phyloP scores from a whole-genome alignment of 1,140 invertebrate species.

The Diabrotica virgifera region DNA sequence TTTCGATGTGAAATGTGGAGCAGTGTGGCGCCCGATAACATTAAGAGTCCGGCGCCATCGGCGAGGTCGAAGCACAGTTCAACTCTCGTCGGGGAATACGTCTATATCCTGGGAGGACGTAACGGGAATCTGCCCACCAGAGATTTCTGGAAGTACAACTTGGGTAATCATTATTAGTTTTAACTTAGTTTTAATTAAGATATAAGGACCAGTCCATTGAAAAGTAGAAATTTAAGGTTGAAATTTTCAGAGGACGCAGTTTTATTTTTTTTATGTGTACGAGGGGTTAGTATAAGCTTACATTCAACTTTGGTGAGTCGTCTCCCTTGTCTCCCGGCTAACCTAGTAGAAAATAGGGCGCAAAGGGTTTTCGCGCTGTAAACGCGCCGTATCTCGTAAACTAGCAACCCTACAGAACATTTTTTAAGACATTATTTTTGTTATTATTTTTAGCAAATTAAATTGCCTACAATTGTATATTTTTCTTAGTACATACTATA shows the following conservation, averaged over 20 bases:
- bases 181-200: no score
- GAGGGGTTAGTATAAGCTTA: neutral
- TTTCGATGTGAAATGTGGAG: constrained; percentile 54
- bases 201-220: no score
- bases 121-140: constrained; percentile 78
- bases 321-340: neutral
- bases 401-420: no score
- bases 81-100: constrained; percentile 67
- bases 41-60: constrained; percentile 58
- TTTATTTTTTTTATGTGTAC: no score
- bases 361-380: neutral
- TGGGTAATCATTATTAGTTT: constrained; percentile 58
- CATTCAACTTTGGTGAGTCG: neutral
- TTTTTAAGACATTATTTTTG: no score
- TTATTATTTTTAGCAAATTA: no score
- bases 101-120: constrained; percentile 79
- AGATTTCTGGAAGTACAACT: constrained; percentile 81
- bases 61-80: constrained; percentile 79
- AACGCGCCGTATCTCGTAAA: no score
- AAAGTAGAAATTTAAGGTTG: neutral
- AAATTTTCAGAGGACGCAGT: neutral
- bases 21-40: constrained; percentile 54
- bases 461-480: no score
- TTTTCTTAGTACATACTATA: neutral
- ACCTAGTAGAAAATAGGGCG: neutral